Percentiles rank a stretch among this genome's conserved stretches.
Conservation (phyloP, 2,113 vertebrate genomes). For the Salvelinus sp. region DNA sequence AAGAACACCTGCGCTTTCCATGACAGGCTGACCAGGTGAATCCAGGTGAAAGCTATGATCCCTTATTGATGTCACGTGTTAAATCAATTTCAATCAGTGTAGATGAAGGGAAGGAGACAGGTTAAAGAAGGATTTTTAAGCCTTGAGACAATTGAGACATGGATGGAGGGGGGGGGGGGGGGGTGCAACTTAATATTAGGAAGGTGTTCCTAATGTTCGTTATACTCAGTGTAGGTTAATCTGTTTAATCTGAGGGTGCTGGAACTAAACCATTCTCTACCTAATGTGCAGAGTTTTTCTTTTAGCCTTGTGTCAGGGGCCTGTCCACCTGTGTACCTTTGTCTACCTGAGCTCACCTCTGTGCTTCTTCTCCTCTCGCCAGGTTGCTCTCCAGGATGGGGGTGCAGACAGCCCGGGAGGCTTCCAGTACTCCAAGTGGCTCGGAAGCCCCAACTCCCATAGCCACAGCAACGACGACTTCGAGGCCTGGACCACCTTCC, state of each 20-base stretch:
- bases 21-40: not conserved
- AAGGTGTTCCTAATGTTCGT: no score
- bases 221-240: not conserved
- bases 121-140: no score
- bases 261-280: no score
- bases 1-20: no score
- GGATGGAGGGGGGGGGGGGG: no score
- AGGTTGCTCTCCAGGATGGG: constrained; percentile 85
- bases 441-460: constrained; percentile 92
- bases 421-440: constrained; percentile 91
- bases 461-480: constrained; percentile 95
- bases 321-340: not conserved
- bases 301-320: not conserved
- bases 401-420: constrained; percentile 81
- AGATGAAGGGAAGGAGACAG: no score
- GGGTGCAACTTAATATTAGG: no score
- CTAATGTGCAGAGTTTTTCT: no score
- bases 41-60: no score
- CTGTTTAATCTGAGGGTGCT: not conserved
- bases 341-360: not conserved
- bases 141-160: no score
- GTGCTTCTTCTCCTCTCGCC: not conserved
- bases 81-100: no score
- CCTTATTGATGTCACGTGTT: no score
- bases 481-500: constrained; percentile 91